Base-by-base conservation (phyloP, 2,888 invertebrate genomes). In the Tipula unca region DNA sequence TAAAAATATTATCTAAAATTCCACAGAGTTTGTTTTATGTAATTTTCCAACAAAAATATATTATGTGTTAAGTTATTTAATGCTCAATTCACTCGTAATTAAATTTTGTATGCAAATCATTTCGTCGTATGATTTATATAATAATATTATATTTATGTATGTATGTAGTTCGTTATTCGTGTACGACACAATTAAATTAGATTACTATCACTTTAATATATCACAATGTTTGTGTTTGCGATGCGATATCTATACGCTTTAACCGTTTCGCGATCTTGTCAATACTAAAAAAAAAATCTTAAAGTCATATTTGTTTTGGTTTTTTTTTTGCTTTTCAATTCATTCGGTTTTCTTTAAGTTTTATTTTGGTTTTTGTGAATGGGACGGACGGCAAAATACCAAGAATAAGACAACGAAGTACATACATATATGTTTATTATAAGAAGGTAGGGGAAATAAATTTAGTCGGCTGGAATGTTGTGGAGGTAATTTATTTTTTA, bases 271-370 rank as follows among this genome's bases (percentile, higher is more conserved):
- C 69, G 69, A 69, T 69, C 69, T 69, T 25, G 69, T 69, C 69
- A 25, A 69, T 69, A 69, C 69, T 69, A 69, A 69, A 69, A 54
- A 54, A 32, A 54, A 54, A 69, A 25, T 69, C 69, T 69, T 69
- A 69, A 69, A 69, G 69, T 69, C 69, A 69, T 69, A 69, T 69
- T 69, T 69, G 69, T 69, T 69, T 69, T 69, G 69, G 25, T 69
- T 69, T 10, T 48, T 42, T 14, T 54, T 69, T 69, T 69, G 25
- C 69, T 69, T 69, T 69, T 48, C 25, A 69, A 69, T 69, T 69
- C 69, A 69, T 69, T 69, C 69, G 69, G 69, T 25, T 69, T 69
- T 69, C 69, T 69, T 69, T 69, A 69, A 69, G 25, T 69, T 25
- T 20, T 69, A 25, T 20, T 69, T 69, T 54, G 54, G 54, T 69